Percentiles rank a stretch among this genome's conserved stretches.
These are phyloP conservation scores for Sebastes iracundus DNA, from an alignment of 2,797 vertebrate genomes.

Conservation along the genomic window DNA sequence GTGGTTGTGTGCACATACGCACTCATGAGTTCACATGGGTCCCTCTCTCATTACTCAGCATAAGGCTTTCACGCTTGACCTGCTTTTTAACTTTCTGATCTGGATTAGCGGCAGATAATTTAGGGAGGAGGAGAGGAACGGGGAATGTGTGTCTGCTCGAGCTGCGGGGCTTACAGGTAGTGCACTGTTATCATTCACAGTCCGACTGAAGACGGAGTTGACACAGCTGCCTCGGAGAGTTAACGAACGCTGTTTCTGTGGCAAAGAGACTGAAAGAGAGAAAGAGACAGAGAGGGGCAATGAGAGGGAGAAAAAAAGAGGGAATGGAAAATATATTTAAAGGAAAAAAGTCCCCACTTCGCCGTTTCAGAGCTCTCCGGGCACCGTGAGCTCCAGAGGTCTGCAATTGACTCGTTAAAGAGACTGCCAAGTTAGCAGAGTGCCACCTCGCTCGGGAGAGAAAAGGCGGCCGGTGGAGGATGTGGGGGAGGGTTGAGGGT, in stretches of 20 bases:
- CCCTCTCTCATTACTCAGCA: conserved; percentile 75
- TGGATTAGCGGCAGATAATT: conserved; percentile 77
- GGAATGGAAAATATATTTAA: conserved; percentile 35
- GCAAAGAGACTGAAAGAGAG: conserved; percentile 16
- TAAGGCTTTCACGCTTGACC: conserved; percentile 81
- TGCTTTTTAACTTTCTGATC: conserved; percentile 80
- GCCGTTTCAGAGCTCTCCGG: conserved; percentile 48
- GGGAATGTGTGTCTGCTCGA: conserved; percentile 53
- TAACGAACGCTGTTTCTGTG: conserved; percentile 34
- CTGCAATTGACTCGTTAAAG: conserved; percentile 78
- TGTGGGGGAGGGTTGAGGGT: conserved; percentile 23
- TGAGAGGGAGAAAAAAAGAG: neutral
- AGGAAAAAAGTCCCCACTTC: conserved; percentile 37
- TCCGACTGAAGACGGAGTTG: conserved; percentile 63
- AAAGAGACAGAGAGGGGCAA: conserved; percentile 16
- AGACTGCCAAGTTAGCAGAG: conserved; percentile 76
- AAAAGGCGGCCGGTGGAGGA: conserved; percentile 7
- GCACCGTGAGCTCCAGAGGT: conserved; percentile 66
- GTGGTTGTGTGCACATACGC: neutral
- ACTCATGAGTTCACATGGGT: conserved; percentile 49
- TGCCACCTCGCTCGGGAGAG: conserved; percentile 57
- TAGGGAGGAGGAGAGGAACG: conserved; percentile 58
- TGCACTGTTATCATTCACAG: conserved; percentile 68
- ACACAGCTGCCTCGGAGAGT: conserved; percentile 66
- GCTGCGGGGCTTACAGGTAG: conserved; percentile 71